phyloP scores from a whole-genome alignment of 2,113 vertebrate genomes.

The Hucho hucho region DNA sequence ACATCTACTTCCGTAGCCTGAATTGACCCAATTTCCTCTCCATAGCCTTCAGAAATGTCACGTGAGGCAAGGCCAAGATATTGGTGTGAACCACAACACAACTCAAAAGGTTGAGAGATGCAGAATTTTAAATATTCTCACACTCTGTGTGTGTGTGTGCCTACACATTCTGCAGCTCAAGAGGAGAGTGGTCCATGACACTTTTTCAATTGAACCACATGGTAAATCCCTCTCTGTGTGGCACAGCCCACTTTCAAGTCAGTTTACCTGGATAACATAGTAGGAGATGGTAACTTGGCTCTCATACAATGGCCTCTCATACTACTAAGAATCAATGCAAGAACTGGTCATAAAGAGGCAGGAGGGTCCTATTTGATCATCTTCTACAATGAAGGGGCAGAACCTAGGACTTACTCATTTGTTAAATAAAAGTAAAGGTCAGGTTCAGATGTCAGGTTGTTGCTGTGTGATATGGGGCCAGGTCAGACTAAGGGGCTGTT shows the following conservation, averaged over 20 bases:
- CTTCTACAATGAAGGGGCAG: too few species aligned
- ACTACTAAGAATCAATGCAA: too few species aligned
- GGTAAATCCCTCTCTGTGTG: too few species aligned
- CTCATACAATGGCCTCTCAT: too few species aligned
- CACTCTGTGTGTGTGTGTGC: background rate
- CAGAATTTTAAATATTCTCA: background rate
- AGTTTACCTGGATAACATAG: too few species aligned
- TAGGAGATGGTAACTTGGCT: too few species aligned
- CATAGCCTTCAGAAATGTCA: constrained; percentile 14
- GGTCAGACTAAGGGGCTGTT: constrained; percentile 47
- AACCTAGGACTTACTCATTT: background rate
- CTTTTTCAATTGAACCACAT: background rate
- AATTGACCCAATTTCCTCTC: constrained; percentile 17
- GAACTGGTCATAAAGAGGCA: too few species aligned
- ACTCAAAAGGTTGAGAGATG: constrained; percentile 4
- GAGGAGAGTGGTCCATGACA: background rate
- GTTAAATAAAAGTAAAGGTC: constrained; percentile 27
- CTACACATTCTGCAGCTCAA: background rate
- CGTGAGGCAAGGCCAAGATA: constrained; percentile 5
- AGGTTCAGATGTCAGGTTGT: constrained; percentile 44
- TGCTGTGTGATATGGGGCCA: constrained; percentile 48
- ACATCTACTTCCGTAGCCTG: background rate
- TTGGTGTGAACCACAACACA: background rate
- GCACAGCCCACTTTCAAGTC: too few species aligned
- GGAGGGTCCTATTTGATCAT: too few species aligned